Conservation (phyloP, 1,140 invertebrate species). For the Mercenaria mercenaria region DNA sequence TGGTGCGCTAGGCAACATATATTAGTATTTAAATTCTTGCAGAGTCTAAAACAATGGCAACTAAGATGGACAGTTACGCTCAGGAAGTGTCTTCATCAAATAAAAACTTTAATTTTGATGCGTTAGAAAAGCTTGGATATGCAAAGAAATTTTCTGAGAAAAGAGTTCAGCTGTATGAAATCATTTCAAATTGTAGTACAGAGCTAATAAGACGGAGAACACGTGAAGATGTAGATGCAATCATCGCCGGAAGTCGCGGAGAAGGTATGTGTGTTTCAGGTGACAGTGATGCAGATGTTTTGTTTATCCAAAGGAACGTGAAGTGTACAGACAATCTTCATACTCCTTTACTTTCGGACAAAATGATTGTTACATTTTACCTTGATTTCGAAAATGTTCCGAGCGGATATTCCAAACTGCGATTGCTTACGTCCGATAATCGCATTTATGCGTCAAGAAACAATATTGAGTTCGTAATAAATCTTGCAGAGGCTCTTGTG, state of each 20-base stretch:
- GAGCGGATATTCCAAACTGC: neutral
- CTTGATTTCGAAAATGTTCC: neutral
- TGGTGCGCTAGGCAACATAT: no score
- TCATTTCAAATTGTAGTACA: neutral
- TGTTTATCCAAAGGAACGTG: neutral
- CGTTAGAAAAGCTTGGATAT: neutral
- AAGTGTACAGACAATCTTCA: neutral
- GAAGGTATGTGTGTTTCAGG: neutral
- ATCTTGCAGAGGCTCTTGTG: neutral
- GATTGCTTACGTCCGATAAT: neutral
- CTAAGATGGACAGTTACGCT: no score
- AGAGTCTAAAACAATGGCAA: no score
- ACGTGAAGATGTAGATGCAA: neutral
- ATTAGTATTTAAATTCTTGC: no score
- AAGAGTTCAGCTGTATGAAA: neutral
- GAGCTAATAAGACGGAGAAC: neutral
- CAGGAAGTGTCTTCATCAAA: no score
- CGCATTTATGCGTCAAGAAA: no score
- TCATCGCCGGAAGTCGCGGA: neutral
- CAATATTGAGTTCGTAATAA: neutral
- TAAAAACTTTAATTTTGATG: neutral
- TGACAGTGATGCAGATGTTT: neutral
- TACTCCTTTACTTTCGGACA: no score
- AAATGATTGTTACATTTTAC: neutral
- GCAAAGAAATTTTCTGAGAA: neutral